These are phyloP conservation scores for Hybos culiciformis DNA, from an alignment of 2,888 invertebrate genomes.

Conservation along the genomic window DNA sequence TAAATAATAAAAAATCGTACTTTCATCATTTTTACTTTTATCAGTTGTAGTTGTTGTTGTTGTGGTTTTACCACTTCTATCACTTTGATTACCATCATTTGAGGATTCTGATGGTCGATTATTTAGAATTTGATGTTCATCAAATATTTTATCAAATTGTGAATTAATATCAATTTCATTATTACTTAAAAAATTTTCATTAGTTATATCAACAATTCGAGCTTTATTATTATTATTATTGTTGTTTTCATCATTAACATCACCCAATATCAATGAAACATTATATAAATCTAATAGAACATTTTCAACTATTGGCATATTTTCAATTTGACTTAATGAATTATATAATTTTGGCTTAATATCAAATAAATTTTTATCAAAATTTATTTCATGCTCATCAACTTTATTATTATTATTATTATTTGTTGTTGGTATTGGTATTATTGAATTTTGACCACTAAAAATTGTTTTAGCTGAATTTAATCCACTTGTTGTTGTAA, in stretches of 20 bases:
- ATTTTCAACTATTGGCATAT: conserved; percentile 30
- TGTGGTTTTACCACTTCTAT: neutral
- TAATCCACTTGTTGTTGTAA: no score
- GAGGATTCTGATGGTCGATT: neutral
- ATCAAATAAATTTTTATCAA: conserved; percentile 12
- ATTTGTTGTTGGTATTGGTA: no score
- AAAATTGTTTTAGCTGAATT: no score
- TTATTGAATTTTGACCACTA: no score
- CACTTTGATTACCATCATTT: neutral
- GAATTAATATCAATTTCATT: neutral
- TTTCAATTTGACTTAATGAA: conserved; percentile 26
- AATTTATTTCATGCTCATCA: neutral
- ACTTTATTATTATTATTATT: neutral
- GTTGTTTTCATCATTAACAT: conserved; percentile 9
- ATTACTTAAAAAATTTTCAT: neutral
- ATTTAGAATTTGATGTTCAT: neutral
- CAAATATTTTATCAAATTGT: neutral
- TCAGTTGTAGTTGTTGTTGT: no score
- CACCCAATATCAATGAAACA: conserved; percentile 15
- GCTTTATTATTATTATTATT: neutral
- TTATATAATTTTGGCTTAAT: conserved; percentile 32
- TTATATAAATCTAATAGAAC: conserved; percentile 27
- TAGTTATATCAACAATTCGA: neutral
- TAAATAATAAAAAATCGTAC: no score
- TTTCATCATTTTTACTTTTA: no score